Conservation (phyloP, 2,797 vertebrate genomes). For the Urocyon cinereoargenteus region DNA sequence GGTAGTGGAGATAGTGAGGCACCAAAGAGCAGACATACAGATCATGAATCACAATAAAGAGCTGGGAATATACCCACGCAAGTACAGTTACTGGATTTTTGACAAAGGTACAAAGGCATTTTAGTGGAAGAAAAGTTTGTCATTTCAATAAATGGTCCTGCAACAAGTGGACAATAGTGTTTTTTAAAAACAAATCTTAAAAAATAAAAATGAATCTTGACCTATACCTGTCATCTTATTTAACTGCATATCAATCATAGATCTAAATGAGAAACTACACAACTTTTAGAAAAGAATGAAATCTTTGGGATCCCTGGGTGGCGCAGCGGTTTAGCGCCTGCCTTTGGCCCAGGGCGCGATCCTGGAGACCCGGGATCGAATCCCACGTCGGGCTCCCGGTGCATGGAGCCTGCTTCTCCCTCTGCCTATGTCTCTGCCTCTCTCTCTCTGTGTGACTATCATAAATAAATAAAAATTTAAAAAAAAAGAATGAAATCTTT, state of each 20-base stretch:
- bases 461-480: no score
- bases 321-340: no score
- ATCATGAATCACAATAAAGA: neutral
- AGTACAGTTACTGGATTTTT: neutral
- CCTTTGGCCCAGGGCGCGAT: no score
- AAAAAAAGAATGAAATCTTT: conserved; percentile 4
- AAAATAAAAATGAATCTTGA: neutral
- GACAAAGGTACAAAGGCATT: neutral
- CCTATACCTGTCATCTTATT: neutral
- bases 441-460: no score
- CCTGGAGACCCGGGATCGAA: no score
- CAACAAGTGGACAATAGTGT: neutral
- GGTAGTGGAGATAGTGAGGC: neutral
- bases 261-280: neutral
- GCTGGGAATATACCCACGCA: neutral
- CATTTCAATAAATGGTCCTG: neutral
- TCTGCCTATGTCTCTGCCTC: no score
- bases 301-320: neutral
- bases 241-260: neutral
- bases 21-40: neutral
- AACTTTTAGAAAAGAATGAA: neutral
- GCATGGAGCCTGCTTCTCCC: no score
- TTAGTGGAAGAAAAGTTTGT: neutral
- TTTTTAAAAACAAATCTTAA: neutral
- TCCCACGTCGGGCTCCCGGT: no score